Base-by-base conservation (phyloP, 2,888 invertebrate species). In the Spilosoma lubricipeda region DNA sequence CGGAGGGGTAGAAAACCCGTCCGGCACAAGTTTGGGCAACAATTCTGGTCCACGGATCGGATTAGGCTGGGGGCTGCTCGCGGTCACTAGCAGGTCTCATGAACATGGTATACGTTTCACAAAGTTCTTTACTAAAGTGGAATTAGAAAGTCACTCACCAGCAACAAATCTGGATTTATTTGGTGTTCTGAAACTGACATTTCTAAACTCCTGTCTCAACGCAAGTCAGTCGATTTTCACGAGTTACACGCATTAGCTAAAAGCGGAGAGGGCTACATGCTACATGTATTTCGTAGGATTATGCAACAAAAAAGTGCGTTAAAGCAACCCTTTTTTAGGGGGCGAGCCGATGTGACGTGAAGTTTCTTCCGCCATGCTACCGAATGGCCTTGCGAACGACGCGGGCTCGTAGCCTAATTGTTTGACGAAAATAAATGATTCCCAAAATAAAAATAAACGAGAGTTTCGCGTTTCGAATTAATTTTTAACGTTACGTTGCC, bases 391-490 rank as follows among this genome's bases (percentile, higher is more conserved):
- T 90, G 91, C 90, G 85, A 85, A 83, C 91, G 90, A 93, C 91
- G 90, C 88, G 89, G 86, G 88, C 89, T 85, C 90, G 85, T 90
- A 87, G 89, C 92, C 93, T 94, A 95, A 95, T 95, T 95, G 94
- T 93, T 94, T 93, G 93, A 95, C 94, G 94, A 93, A 94, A 95
- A 95, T 93, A 95, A 95, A 95, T 95, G 94, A 94, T 93, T 91
- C 93, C 88, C 88, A 91, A 94, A 94, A 94, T 94, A 93, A 93
- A 94, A 93, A 93, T 93, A 93, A 94, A 94, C 91, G 94, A 92
- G 93, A 93, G 91, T 92, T 93, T 94, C 90, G 91, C 93, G 92
- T 93, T 94, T 90, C 89, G 90, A 90, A 91, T 93, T 91, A 92
- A 91, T 93, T 92, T 94, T 92, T 90, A 90, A 91, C 90, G 89